Conservation (phyloP, 2,113 vertebrate genomes). For the Eptatretus burgeri region DNA sequence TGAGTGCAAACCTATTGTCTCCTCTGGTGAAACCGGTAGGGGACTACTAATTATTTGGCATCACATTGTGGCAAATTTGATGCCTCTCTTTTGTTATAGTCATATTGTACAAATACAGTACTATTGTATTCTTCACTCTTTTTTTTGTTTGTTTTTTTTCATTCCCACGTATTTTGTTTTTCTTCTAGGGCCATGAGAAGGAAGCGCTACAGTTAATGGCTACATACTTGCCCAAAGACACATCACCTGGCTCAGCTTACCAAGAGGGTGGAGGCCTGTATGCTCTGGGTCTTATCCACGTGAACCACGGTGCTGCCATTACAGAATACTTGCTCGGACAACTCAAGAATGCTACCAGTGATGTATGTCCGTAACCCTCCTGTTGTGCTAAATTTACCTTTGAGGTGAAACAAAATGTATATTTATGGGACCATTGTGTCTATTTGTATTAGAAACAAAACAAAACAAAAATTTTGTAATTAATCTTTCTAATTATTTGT, state of each 20-base stretch:
- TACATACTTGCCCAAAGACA: constrained; percentile 88
- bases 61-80: too few species aligned
- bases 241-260: constrained; percentile 86
- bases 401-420: too few species aligned
- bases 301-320: constrained; percentile 89
- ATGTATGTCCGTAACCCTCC: constrained; percentile 23
- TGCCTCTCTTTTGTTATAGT: background rate
- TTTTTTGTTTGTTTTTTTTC: background rate
- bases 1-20: too few species aligned
- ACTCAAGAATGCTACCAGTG: constrained; percentile 90
- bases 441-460: too few species aligned
- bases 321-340: constrained; percentile 91
- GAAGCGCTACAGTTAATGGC: constrained; percentile 93
- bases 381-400: too few species aligned
- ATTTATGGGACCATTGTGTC: too few species aligned
- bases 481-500: too few species aligned
- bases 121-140: background rate
- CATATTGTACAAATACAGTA: background rate
- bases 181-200: constrained; percentile 64
- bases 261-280: constrained; percentile 92
- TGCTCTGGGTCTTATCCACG: constrained; percentile 79
- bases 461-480: too few species aligned
- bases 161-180: constrained; percentile 3
- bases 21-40: too few species aligned
- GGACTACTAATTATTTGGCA: too few species aligned